Evolutionary conservation across 1,140 invertebrate species (phyloP).

Genomic region (Bacillus rossius): DNA sequence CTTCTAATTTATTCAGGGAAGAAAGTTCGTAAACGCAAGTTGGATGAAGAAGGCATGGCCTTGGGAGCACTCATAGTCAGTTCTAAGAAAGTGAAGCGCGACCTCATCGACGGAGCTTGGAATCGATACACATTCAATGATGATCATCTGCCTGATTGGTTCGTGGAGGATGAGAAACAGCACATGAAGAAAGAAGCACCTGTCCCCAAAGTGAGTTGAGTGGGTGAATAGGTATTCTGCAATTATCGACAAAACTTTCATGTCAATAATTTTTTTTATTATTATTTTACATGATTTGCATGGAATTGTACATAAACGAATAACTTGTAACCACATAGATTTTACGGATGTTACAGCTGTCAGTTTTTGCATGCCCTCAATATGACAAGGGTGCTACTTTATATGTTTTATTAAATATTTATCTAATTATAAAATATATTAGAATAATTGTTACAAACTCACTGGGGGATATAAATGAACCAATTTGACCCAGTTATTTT

Average conservation of each 20-base stretch:
- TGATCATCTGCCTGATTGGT: constrained; percentile 92
- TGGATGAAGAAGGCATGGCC: constrained; percentile 82
- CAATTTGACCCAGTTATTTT: too few species aligned
- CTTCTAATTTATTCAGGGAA: background rate
- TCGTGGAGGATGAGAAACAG: constrained; percentile 88
- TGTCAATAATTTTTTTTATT: background rate
- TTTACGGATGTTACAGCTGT: too few species aligned
- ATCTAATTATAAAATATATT: too few species aligned
- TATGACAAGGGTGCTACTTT: too few species aligned
- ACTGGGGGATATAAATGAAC: too few species aligned
- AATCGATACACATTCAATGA: constrained; percentile 89
- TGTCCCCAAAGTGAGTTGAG: constrained; percentile 60
- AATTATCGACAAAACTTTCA: too few species aligned
- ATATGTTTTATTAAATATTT: too few species aligned
- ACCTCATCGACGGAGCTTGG: constrained; percentile 84
- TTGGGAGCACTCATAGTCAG: constrained; percentile 78
- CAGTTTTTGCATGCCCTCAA: too few species aligned
- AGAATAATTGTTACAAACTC: too few species aligned
- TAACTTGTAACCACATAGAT: background rate
- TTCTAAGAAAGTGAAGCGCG: constrained; percentile 78
- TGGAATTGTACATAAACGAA: background rate
- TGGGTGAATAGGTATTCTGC: too few species aligned
- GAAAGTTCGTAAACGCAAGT: constrained; percentile 59
- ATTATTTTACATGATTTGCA: background rate
- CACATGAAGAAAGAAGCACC: constrained; percentile 76